Conservation (phyloP, 2,888 invertebrate species). For the Clanis bilineata region DNA sequence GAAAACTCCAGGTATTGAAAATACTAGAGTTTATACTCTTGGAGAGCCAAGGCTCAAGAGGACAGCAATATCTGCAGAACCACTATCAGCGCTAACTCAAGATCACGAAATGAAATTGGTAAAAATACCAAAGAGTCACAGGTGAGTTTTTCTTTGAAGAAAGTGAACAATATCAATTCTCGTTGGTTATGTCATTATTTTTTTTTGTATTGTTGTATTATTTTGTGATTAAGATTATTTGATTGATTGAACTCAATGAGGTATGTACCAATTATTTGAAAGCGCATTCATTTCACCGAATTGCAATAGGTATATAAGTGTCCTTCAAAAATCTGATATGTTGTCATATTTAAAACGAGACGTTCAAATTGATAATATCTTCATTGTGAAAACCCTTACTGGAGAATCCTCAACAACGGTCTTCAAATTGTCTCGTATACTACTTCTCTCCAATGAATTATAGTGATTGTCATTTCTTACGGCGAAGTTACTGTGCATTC, state of each 20-base stretch:
- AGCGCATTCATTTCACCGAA: neutral
- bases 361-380: too few species aligned
- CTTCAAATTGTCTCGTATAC: too few species aligned
- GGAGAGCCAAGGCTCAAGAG: constrained; percentile 83
- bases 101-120: constrained; percentile 84
- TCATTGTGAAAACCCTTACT: too few species aligned
- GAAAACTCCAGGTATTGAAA: constrained; percentile 77
- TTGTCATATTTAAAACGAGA: neutral
- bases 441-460: too few species aligned
- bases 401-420: too few species aligned
- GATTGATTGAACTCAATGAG: neutral
- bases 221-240: neutral
- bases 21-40: constrained; percentile 76
- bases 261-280: neutral
- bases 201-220: too few species aligned
- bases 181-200: neutral
- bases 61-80: constrained; percentile 94
- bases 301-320: neutral
- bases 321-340: too few species aligned
- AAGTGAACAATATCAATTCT: neutral
- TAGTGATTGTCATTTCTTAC: too few species aligned
- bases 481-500: too few species aligned
- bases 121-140: constrained; percentile 86
- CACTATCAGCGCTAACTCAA: constrained; percentile 82
- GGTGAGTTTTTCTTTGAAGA: constrained; percentile 61